Evolutionary conservation across 2,888 invertebrate species (phyloP), one percentile per base, ranked within the genome.

Genomic region (Lasioglossum leucozonium): DNA sequence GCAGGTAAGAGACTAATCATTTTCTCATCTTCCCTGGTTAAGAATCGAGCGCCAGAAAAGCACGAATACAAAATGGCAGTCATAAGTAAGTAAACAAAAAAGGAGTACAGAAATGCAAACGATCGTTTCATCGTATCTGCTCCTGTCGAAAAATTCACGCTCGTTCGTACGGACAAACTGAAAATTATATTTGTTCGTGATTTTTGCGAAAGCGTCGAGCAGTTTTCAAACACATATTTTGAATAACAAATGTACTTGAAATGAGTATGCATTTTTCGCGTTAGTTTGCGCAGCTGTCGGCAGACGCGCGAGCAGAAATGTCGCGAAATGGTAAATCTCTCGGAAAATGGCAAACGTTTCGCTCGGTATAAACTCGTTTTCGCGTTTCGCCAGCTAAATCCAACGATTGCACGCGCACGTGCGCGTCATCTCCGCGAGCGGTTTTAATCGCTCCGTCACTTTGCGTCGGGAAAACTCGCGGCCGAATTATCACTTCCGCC

Each of bases 401-500:
- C n/a, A 30, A 13, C 10, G 47, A 47, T n/a, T n/a, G n/a, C 16
- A 65, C 47, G 16, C 22, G 16, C 65, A 16, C 65, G 8, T 6
- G 30, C 26, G n/a, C 6, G 58, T 58, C 13, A 30, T 34, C 18
- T 4, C 40, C 58, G 16, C 22, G 30, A 40, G 16, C 51, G 34
- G 34, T 26, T 58, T 58, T 71, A 79, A 81, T 81, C 65, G 65
- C 26, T 51, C 42, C 65, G 30, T n/a, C 30, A 69, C 34, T 81
- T 79, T 79, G 79, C 65, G 72, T 26, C 65, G 65, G 34, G 79
- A 72, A 51, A 79, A 79, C 51, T 72, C 79, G n/a, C 65, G 47
- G 40, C 51, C 65, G 72, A 79, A 79, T 81, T 79, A 81, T 79
- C 80, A n/a, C 62, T 67, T 81, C 81, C 80, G 79, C n/a, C 30